Percentiles rank a stretch among this genome's conserved stretches.
Evolutionary conservation across 37 sponge, comb jelly and placozoan species (phyloP).

Genomic region (Oopsacas minuta): DNA sequence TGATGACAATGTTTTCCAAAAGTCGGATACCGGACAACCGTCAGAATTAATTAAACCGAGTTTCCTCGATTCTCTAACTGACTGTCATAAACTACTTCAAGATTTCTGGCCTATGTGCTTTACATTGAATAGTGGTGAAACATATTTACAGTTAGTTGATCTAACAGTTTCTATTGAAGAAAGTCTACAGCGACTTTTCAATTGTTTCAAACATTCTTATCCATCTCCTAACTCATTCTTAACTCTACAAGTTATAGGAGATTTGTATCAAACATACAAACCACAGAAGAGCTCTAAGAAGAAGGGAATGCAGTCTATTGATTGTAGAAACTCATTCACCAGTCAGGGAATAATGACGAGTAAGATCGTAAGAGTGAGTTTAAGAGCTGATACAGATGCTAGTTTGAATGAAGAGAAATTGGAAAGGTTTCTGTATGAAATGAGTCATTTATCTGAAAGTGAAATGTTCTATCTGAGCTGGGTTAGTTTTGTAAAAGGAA

Average conservation of each 20-base stretch:
- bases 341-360: background rate
- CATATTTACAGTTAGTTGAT: background rate
- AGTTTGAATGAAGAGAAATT: background rate
- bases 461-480: background rate
- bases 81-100: background rate
- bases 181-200: background rate
- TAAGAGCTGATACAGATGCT: background rate
- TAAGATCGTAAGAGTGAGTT: background rate
- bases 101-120: background rate
- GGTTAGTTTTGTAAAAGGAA: constrained; percentile 5
- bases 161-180: background rate
- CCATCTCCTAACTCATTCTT: background rate
- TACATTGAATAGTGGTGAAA: background rate
- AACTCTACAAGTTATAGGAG: background rate
- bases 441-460: background rate
- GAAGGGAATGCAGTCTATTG: background rate
- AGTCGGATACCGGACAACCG: too few relatives aligned
- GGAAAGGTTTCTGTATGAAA: background rate
- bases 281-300: background rate
- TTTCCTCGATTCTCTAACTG: background rate
- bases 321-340: background rate
- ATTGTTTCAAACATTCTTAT: background rate
- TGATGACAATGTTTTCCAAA: too few relatives aligned
- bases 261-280: background rate
- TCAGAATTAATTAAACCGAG: background rate